phyloP scores from a whole-genome alignment of 2,888 invertebrate species.

The Amorpha juglandis region DNA sequence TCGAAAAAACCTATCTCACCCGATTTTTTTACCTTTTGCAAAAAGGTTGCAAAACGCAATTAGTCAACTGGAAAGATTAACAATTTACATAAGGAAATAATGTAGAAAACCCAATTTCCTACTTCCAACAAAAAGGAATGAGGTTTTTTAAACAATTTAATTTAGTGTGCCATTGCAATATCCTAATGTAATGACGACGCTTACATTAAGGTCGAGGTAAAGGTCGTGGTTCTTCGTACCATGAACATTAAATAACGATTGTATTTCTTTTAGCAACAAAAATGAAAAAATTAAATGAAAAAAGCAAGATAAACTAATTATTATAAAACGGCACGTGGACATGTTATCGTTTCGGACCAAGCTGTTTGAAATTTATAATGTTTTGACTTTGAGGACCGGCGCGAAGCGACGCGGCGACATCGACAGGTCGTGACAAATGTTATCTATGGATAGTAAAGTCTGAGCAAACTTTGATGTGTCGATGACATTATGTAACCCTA shows the following conservation, averaged over 20 bases:
- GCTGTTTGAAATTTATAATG: slow-evolving; percentile 38
- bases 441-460: slow-evolving; percentile 36
- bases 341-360: slow-evolving; percentile 5
- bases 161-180: background rate
- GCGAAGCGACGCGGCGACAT: slow-evolving; percentile 29
- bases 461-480: slow-evolving; percentile 35
- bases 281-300: too few species aligned
- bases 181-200: background rate
- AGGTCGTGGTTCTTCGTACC: slow-evolving; percentile 13
- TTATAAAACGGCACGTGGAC: slow-evolving; percentile 18
- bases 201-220: background rate
- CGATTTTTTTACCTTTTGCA: too few species aligned
- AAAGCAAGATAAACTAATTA: background rate
- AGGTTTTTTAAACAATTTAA: background rate
- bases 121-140: slow-evolving; percentile 13
- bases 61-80: background rate
- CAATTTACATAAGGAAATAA: slow-evolving; percentile 5
- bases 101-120: background rate
- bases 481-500: slow-evolving; percentile 37
- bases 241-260: background rate
- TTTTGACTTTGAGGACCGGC: slow-evolving; percentile 36
- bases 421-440: slow-evolving; percentile 34
- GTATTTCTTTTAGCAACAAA: background rate
- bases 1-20: too few species aligned
- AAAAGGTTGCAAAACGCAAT: background rate